A percentile compares a stretch with the other conserved stretches of the same genome.
phyloP scores from a whole-genome alignment of 2,113 vertebrate species.

The Brienomyrus brachyistius region DNA sequence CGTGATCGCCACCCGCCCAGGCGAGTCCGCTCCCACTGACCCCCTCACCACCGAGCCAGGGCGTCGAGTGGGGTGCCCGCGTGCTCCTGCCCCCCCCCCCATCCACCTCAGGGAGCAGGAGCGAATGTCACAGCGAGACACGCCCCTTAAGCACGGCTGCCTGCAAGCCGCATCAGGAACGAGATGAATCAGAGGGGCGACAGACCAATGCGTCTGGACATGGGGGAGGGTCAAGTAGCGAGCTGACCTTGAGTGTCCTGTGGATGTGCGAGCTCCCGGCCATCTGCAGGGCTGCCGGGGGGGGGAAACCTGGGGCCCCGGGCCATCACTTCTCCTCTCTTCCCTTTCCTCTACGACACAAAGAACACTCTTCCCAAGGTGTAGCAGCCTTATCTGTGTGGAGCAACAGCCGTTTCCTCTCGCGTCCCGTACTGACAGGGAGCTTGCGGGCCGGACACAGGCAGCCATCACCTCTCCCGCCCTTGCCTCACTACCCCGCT shows the following conservation, averaged over 20 bases:
- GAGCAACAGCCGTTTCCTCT: slow-evolving; percentile 17
- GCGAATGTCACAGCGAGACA: not conserved
- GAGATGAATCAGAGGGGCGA: not conserved
- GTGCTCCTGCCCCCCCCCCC: not conserved
- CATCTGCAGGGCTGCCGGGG: not conserved
- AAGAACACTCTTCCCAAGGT: not conserved
- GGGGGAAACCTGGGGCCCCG: not conserved
- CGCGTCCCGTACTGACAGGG: not conserved
- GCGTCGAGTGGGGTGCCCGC: too few species aligned
- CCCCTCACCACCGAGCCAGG: too few species aligned
- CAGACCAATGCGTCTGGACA: not conserved
- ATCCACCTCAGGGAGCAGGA: not conserved
- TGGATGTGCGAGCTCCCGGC: not conserved
- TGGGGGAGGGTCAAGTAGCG: not conserved
- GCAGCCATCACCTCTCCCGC: not conserved
- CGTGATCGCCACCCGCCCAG: not conserved
- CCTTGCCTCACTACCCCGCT: not conserved
- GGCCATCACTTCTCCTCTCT: not conserved
- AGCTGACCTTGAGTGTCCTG: slow-evolving; percentile 26
- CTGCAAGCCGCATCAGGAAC: not conserved
- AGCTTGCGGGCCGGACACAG: not conserved
- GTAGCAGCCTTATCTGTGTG: slow-evolving; percentile 18
- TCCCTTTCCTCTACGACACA: slow-evolving; percentile 8
- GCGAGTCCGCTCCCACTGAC: too few species aligned
- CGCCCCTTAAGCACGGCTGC: not conserved